Evolutionary conservation across 2,888 invertebrate species (phyloP).

Genomic region (Andrena hattorfiana): DNA sequence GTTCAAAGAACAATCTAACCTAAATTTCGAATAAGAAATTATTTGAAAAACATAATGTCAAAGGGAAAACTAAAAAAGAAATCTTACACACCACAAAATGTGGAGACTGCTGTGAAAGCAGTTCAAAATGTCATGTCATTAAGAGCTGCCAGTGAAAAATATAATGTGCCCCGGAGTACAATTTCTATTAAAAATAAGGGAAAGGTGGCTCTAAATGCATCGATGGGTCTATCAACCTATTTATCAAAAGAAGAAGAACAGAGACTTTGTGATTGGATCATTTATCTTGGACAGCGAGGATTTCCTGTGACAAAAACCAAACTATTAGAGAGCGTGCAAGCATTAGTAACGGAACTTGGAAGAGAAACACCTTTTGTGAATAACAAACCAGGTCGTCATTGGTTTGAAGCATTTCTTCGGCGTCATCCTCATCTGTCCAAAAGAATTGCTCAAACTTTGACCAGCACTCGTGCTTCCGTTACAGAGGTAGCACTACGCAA

Average conservation of each 20-base stretch:
- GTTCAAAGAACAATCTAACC: no score
- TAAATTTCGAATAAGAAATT: no score
- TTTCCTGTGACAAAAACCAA: neutral
- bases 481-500: neutral
- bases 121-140: neutral
- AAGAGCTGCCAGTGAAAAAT: neutral
- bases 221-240: neutral
- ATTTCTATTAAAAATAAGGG: neutral
- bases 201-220: neutral
- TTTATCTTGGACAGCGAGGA: neutral
- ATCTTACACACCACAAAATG: neutral
- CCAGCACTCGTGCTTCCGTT: neutral
- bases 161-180: neutral
- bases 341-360: neutral
- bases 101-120: neutral
- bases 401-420: neutral
- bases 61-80: no score
- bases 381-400: neutral
- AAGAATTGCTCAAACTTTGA: neutral
- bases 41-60: no score
- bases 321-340: neutral
- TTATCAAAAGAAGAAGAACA: neutral
- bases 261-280: neutral
- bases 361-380: neutral
- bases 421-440: neutral